phyloP scores from a whole-genome alignment of 2,113 vertebrate species.

The Paraplagusia blochii region DNA sequence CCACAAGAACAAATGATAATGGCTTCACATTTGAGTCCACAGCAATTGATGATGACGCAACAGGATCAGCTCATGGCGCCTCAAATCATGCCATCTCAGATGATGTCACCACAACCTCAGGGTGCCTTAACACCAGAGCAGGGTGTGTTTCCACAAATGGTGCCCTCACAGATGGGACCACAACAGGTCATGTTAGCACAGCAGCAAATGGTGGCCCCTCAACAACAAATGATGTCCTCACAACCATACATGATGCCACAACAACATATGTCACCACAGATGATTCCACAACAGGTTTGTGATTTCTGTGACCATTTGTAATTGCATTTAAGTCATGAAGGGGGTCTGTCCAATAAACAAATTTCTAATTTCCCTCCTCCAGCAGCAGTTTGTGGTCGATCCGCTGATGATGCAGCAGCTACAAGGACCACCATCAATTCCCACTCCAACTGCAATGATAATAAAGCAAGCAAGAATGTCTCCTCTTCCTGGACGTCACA shows the following conservation, averaged over 20 bases:
- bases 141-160: background rate
- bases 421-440: constrained; percentile 48
- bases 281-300: constrained; percentile 27
- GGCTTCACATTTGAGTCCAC: constrained; percentile 32
- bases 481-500: constrained; percentile 32
- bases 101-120: constrained; percentile 16
- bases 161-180: background rate
- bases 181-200: constrained; percentile 16
- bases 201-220: constrained; percentile 33
- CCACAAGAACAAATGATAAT: constrained; percentile 21
- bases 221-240: constrained; percentile 25
- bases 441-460: constrained; percentile 73
- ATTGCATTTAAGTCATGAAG: background rate
- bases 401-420: constrained; percentile 57
- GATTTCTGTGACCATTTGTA: background rate
- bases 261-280: constrained; percentile 34
- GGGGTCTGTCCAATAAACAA: background rate
- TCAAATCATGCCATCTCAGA: constrained; percentile 23
- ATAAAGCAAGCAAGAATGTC: constrained; percentile 72
- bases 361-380: constrained; percentile 7
- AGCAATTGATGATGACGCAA: constrained; percentile 28
- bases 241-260: constrained; percentile 41
- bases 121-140: constrained; percentile 19
- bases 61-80: constrained; percentile 30
- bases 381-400: constrained; percentile 53